phyloP scores from a whole-genome alignment of 2,113 vertebrate genomes.

The Trichomycterus rosablanca region DNA sequence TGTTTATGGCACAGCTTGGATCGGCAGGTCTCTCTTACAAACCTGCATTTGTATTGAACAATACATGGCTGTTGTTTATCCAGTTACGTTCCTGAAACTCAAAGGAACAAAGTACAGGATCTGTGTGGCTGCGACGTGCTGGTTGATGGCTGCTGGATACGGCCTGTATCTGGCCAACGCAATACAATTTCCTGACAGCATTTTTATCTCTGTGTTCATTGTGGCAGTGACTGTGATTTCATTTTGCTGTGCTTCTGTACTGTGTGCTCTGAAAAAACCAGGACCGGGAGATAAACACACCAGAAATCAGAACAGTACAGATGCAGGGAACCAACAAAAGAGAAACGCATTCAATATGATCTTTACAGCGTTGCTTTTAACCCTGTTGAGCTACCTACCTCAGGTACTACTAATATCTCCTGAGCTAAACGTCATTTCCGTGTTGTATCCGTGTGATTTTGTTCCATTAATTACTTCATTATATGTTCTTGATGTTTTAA shows the following conservation, averaged over 20 bases:
- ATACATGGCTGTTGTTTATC: conserved; percentile 35
- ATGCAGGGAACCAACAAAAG: conserved; percentile 23
- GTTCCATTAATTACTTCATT: conserved; percentile 5
- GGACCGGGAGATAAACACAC: conserved; percentile 11
- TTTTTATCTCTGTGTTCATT: not conserved
- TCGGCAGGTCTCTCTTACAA: conserved; percentile 22
- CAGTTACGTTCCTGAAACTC: conserved; percentile 27
- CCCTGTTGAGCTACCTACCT: not conserved
- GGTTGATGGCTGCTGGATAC: not conserved
- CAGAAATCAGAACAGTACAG: not conserved
- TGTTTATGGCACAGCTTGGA: conserved; percentile 16
- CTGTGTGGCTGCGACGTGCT: not conserved
- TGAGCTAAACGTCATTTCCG: not conserved
- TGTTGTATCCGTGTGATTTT: not conserved
- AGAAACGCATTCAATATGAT: conserved; percentile 27
- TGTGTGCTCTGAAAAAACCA: conserved; percentile 10
- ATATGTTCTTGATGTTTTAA: conserved; percentile 4
- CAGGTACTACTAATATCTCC: not conserved
- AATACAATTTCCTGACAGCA: not conserved
- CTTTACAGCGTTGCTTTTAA: not conserved
- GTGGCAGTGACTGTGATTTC: conserved; percentile 10
- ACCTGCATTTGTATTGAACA: conserved; percentile 30
- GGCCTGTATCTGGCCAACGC: accelerated
- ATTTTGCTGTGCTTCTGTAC: conserved; percentile 28
- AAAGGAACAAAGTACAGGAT: conserved; percentile 23